phyloP scores from a whole-genome alignment of 64 coral and sea anemone genomes.

The Acropora tenuis region DNA sequence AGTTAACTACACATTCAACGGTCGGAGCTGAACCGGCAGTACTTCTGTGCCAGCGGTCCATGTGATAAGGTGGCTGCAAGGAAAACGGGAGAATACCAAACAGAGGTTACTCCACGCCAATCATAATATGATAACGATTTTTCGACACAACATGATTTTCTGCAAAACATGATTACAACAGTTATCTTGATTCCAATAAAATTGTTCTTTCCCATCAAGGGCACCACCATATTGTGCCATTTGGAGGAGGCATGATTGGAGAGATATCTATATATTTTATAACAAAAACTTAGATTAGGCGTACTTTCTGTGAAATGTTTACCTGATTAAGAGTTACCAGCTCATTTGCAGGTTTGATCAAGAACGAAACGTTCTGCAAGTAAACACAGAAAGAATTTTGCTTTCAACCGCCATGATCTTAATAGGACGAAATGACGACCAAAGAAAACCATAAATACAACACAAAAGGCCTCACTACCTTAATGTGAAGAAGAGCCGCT shows the following conservation, averaged over 20 bases:
- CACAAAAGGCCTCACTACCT: neutral
- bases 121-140: no score
- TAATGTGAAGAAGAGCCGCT: neutral
- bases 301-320: neutral
- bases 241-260: no score
- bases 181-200: no score
- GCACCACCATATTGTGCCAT: no score
- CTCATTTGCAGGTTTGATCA: conserved; percentile 3
- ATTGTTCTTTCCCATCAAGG: no score
- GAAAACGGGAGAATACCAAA: neutral
- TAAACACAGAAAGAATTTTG: neutral
- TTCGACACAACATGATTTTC: no score
- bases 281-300: no score
- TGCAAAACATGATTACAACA: no score
- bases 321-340: conserved; percentile 7
- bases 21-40: neutral
- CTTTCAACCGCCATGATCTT: neutral
- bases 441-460: neutral
- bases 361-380: conserved; percentile 12
- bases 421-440: no score
- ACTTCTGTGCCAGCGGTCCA: conserved; percentile 51
- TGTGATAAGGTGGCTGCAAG: conserved; percentile 45
- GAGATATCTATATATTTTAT: no score
- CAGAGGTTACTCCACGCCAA: no score
- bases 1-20: conserved; percentile 61